Base-by-base conservation (phyloP, 2,113 vertebrate species). In the Pagrus major region DNA sequence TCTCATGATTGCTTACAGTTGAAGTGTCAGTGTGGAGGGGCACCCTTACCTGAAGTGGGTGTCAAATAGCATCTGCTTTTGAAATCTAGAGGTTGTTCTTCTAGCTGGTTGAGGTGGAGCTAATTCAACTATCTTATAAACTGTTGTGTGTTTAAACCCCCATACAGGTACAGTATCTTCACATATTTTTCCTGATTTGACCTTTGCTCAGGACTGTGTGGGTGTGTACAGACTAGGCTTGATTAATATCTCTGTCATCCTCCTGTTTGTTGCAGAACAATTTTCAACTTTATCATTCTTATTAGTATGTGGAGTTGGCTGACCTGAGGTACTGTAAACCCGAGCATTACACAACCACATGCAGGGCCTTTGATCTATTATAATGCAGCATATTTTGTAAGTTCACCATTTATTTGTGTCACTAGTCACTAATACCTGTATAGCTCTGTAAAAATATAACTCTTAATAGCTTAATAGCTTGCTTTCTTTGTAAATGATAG, bases 51-150 rank as follows among this genome's bases (percentile, higher is more conserved):
- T 56, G 59, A 25, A 49, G 37, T 37, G 31, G 31, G 25, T 55
- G 59, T 49, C 76, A 66, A 65, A 72, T 42, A 64, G 25, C 52
- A 61, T 33, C 64, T 75, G 58, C 73, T 70, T 41, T 25, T 55
- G 29, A 76, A 71, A 71, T 47, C 25, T 61, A 23, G 1, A 39
- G 37, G 25, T 51, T 18, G 74, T 55, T 20, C 44, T 83, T 60
- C 9, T 46, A 29, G 31, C 44, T 21, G 7, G 10, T 20, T 49
- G 5, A 29, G 2, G 1, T 39, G 56, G 23, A 20, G 0, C 35
- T 54, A 54, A 55, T n/a, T 52, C 33, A 31, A 63, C 23, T 42
- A 18, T 31, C 21, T 54, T 11, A 12, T 20, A 12, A 39, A 23
- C 31, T 16, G 31, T 23, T 44, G 37, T 11, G 42, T n/a, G 21